Evolutionary conservation across 2,888 invertebrate species (phyloP).

Genomic region (Lepidochrysops patricia): DNA sequence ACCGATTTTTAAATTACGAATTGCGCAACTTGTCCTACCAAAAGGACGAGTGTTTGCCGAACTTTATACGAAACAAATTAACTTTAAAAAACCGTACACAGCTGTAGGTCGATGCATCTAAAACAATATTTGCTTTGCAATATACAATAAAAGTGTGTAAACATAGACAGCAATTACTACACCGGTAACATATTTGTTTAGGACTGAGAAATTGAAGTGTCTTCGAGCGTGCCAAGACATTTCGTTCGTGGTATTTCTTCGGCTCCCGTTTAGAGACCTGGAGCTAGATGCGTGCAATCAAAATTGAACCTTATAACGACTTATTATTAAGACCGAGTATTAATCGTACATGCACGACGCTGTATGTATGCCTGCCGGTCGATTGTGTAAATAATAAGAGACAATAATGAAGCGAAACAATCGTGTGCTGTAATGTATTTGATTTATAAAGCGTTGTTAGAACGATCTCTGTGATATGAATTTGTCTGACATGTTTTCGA

Average conservation of each 20-base stretch:
- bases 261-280: slow-evolving; percentile 26
- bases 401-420: slow-evolving; percentile 64
- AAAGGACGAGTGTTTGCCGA: neutral
- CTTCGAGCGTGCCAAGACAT: slow-evolving; percentile 65
- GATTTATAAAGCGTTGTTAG: slow-evolving; percentile 59
- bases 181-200: slow-evolving; percentile 70
- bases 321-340: neutral
- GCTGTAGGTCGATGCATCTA: slow-evolving; percentile 65
- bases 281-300: slow-evolving; percentile 12
- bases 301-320: neutral
- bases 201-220: slow-evolving; percentile 71
- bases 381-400: slow-evolving; percentile 60
- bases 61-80: slow-evolving; percentile 41
- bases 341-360: neutral
- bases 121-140: slow-evolving; percentile 67
- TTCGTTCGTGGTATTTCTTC: slow-evolving; percentile 54
- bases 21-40: neutral
- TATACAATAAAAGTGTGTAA: slow-evolving; percentile 72
- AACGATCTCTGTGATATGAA: slow-evolving; percentile 9
- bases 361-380: slow-evolving; percentile 40
- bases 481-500: neutral
- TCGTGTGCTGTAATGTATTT: slow-evolving; percentile 58
- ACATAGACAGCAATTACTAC: slow-evolving; percentile 69
- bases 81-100: slow-evolving; percentile 49
- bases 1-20: neutral